Conservation (phyloP, 2,797 vertebrate species). For the Moxostoma hubbsi region DNA sequence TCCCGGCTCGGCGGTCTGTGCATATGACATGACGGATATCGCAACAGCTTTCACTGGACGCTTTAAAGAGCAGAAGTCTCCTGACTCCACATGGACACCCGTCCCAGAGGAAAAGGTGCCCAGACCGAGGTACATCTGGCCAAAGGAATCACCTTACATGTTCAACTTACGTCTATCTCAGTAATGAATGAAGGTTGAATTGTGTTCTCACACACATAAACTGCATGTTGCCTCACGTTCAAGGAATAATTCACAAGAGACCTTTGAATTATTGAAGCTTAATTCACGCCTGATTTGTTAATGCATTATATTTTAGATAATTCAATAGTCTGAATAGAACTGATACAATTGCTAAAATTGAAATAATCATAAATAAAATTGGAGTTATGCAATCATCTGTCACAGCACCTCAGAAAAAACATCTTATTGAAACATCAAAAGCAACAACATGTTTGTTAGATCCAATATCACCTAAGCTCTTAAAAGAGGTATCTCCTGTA, state of each 20-base stretch:
- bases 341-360: too few species aligned
- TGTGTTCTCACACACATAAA: neutral
- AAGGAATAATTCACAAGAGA: neutral
- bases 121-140: constrained; percentile 86
- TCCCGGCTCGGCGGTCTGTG: constrained; percentile 97
- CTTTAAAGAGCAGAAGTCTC: constrained; percentile 98
- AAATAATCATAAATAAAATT: too few species aligned
- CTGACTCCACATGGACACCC: constrained; percentile 97
- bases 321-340: too few species aligned
- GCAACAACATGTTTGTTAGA: too few species aligned
- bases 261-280: neutral
- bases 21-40: constrained; percentile 96
- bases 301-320: too few species aligned
- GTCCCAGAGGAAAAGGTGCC: constrained; percentile 96
- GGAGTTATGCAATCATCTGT: too few species aligned
- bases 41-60: constrained; percentile 93
- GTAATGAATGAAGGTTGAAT: neutral
- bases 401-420: too few species aligned
- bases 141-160: too few species aligned
- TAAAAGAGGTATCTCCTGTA: too few species aligned
- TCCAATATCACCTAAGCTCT: too few species aligned
- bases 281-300: neutral
- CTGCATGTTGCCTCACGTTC: neutral
- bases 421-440: too few species aligned
- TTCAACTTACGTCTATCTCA: neutral